Conservation (phyloP, 2,888 invertebrate genomes). For the Mythimna vitellina region DNA sequence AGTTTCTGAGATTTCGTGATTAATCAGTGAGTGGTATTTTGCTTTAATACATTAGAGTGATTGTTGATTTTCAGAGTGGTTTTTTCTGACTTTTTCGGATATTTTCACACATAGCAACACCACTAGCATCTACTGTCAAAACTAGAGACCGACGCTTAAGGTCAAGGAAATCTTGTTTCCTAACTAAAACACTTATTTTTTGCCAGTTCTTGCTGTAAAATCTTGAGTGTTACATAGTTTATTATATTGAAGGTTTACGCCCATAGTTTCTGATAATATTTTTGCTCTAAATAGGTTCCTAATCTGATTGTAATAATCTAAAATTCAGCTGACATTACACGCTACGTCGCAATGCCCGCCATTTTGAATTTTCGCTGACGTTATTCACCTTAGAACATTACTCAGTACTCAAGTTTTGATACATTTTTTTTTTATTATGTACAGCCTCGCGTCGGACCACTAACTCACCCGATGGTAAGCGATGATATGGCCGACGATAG, state of each 20-base stretch:
- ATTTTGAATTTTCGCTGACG: constrained; percentile 4
- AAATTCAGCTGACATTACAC: neutral
- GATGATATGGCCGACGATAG: too few relatives aligned
- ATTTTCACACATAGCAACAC: neutral
- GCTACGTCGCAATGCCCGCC: neutral
- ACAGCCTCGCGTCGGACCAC: too few relatives aligned
- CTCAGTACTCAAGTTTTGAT: too few relatives aligned
- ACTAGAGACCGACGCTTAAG: constrained; percentile 2
- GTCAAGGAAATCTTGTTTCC: constrained; percentile 33
- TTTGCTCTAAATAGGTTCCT: constrained; percentile 20
- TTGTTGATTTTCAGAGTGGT: too few relatives aligned
- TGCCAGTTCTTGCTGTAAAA: neutral
- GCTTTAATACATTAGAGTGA: too few relatives aligned
- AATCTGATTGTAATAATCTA: neutral
- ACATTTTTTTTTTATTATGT: too few relatives aligned
- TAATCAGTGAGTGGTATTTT: too few relatives aligned
- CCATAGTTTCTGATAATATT: neutral
- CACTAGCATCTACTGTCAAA: constrained; percentile 26
- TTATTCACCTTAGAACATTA: neutral
- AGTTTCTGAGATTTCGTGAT: too few relatives aligned
- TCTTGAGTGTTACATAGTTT: constrained; percentile 1
- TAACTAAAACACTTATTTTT: constrained; percentile 24
- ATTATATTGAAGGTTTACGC: constrained; percentile 16
- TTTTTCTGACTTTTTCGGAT: constrained; percentile 24
- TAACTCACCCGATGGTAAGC: too few relatives aligned